Evolutionary conservation across 2,113 vertebrate species (phyloP), one percentile per base, ranked within the genome.

Genomic region (Nematolebias whitei): DNA sequence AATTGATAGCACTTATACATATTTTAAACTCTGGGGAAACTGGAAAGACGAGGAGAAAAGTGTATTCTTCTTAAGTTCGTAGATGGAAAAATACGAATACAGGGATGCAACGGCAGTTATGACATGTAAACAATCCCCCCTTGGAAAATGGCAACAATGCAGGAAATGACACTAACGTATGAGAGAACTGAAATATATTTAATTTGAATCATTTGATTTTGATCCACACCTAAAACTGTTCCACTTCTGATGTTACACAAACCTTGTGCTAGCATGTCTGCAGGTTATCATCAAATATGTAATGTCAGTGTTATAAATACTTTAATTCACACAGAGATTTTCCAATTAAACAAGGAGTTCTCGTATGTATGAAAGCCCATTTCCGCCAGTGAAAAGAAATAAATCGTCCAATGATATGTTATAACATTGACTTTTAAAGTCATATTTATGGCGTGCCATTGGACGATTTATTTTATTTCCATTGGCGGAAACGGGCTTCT

Each of bases 261-360:
- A 35, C n/a, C 52, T 40, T 54, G 24, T 35, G 48, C 39, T 54
- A 39, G 40, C 35, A 18, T 2, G 40, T 73, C 43, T 68, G 58
- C 48, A 75, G 60, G 52, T 48, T 77, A 44, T 68, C 67, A 63
- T 26, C 5, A 50, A 58, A 51, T 23, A 73, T 58, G 66, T 63
- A 71, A 43, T 49, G 20, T 24, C 55, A 74, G 51, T 41, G 65
- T 69, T 24, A 52, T 49, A 19, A 74, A 47, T 29, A 52, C 22
- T 59, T 51, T 52, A 53, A 13, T 53, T 63, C 60, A 57, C 23
- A 49, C 2, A 12, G 3, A 57, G 43, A 67, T 52, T 49, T 74
- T 72, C 56, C 50, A 61, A 7, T 15, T 10, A 5, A 60, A 48
- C 38, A 22, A 73, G 22, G 16, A 63, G 68, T 76, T 68, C 20